Conservation (phyloP, 2,797 vertebrate genomes). For the Pseudotriccus pelzelni region DNA sequence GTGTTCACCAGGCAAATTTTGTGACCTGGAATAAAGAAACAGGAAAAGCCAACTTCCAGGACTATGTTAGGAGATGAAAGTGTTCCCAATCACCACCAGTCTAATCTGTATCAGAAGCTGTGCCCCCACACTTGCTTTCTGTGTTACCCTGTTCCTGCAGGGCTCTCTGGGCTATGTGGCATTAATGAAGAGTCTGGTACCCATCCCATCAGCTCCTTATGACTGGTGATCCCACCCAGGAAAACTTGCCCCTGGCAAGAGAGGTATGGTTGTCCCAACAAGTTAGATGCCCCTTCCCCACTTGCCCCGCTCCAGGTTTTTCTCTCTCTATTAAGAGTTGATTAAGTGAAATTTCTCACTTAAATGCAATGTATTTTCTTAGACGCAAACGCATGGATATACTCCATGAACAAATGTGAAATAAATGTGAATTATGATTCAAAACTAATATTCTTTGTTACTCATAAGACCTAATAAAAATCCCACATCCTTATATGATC, state of each 20-base stretch:
- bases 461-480: background rate
- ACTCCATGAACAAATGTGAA: background rate
- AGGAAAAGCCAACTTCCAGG: background rate
- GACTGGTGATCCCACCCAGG: background rate
- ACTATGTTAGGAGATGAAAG: background rate
- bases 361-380: background rate
- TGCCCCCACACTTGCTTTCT: background rate
- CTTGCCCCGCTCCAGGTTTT: rapidly evolving
- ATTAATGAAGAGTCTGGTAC: background rate
- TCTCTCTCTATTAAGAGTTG: background rate
- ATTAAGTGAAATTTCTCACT: background rate
- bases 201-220: rapidly evolving
- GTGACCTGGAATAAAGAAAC: background rate
- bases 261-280: background rate
- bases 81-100: background rate
- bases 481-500: background rate
- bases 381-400: background rate
- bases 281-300: background rate
- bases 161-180: background rate
- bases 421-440: background rate
- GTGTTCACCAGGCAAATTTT: rapidly evolving
- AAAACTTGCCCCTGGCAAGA: background rate
- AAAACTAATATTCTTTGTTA: background rate
- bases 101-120: background rate
- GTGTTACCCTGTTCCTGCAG: background rate